Base-by-base conservation (phyloP, 2,888 invertebrate genomes). In the Pristionchus arcanus region DNA sequence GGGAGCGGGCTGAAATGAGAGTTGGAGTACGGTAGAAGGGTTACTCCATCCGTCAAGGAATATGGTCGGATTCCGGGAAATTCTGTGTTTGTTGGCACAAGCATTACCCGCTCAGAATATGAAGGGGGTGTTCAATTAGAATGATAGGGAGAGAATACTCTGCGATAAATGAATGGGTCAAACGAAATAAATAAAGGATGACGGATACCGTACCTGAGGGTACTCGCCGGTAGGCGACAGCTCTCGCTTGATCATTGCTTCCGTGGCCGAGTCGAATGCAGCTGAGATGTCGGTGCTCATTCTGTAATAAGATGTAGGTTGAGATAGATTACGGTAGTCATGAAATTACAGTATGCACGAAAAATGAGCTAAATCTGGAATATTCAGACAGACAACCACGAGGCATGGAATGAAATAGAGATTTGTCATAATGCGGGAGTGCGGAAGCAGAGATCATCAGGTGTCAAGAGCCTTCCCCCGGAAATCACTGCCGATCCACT, bases 221-320 rank as follows among this genome's bases (percentile, higher is more conserved):
- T 31, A 68, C 13, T 68, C 68, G 9, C 19, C 59, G 1, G 59
- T 21, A 11, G 68, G 68, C 1, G 31, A 68, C 31, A 68, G 31
- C 74, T 77, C 74, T 7, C 34, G n/a, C 34, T 77, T 77, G 11
- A 42, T 25, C 37, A 77, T 77, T 7, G 74, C 25, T 71, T 71
- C 71, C 0, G 34, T 34, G 71, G 71, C 71, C 3, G 34, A 34
- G 37, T 25, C 21, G 25, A 42, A 77, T 0, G 13, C 74, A 11
- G 42, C 42, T 0, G 37, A 28, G 13, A 77, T 77, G 74, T 77
- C 74, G 74, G 74, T 77, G 74, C 74, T 77, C 74, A 77, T 77
- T 71, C 74, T 77, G 74, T 15, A 71, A 71, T 59, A 15, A 15
- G 53, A 21, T 68, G 68, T 68, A 59, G 71, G 34, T 34, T 71